Evolutionary conservation across 2,113 vertebrate species (phyloP).

Genomic region (Pogonocichla stellata): DNA sequence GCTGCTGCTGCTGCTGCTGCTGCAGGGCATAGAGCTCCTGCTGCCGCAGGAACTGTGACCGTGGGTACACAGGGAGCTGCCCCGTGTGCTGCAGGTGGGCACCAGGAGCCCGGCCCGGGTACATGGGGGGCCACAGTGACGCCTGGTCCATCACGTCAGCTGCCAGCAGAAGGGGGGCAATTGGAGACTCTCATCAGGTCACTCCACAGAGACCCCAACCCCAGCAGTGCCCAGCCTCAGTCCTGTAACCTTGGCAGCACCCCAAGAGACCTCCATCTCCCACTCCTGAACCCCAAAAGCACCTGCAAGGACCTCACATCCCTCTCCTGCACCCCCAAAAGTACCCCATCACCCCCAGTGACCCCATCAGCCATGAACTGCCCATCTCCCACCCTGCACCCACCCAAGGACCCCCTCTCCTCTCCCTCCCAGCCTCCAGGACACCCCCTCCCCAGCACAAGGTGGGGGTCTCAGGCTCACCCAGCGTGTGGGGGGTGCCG

Average conservation of each 20-base stretch:
- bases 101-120: slow-evolving; percentile 84
- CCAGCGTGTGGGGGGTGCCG: slow-evolving; percentile 84
- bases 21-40: slow-evolving; percentile 94
- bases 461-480: slow-evolving; percentile 64
- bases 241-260: accelerated
- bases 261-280: neutral
- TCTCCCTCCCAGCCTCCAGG: no score
- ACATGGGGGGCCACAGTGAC: slow-evolving; percentile 93
- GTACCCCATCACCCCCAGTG: accelerated
- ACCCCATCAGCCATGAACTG: neutral
- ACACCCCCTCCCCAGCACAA: neutral
- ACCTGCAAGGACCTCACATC: neutral
- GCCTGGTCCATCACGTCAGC: slow-evolving; percentile 97
- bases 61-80: slow-evolving; percentile 86
- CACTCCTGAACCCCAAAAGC: neutral
- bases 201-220: neutral
- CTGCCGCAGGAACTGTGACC: slow-evolving; percentile 94
- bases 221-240: neutral
- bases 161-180: neutral
- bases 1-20: slow-evolving; percentile 59
- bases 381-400: neutral
- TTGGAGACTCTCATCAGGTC: neutral
- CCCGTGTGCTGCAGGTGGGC: slow-evolving; percentile 93
- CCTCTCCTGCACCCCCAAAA: neutral
- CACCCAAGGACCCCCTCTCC: neutral